Evolutionary conservation across 2,888 invertebrate species (phyloP), one percentile per base, ranked within the genome.

Genomic region (Pachydiplax longipennis): DNA sequence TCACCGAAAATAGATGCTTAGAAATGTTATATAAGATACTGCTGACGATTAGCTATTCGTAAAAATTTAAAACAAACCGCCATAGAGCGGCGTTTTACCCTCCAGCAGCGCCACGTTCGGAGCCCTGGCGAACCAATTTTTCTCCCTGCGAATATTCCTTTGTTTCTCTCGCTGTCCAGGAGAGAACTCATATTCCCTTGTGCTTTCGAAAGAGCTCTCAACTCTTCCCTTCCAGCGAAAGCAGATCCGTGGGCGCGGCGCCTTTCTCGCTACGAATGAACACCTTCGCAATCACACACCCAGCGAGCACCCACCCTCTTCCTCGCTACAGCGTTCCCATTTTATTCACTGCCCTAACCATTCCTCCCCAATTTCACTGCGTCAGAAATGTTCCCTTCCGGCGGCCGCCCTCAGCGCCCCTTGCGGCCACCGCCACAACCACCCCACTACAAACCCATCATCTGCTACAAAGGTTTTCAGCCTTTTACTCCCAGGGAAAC

Each of bases 21-120:
- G n/a, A n/a, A n/a, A n/a, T n/a, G n/a, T n/a, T n/a, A n/a, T n/a
- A n/a, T n/a, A n/a, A n/a, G n/a, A n/a, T n/a, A n/a, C n/a, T n/a
- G n/a, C n/a, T n/a, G n/a, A 65, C 87, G 87, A 87, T 87, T 37
- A 61, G 61, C 61, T 58, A 87, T 87, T 87, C 87, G 37, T 10
- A 82, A 81, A 81, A 81, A 22, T 15, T n/a, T 40, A 44, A 44
- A 44, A 81, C 37, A 31, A 31, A 73, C 25, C 37, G 58, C 35
- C 15, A 13, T 37, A 18, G 15, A n/a, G 37, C 12, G 15, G 37
- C 61, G 37, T 37, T 53, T 53, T 61, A 22, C 61, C 65, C 10
- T 4, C 35, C 10, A 31, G 31, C 15, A 31, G 73, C 58, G 18
- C 35, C 58, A 12, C 83, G 15, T 31, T 58, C 35, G 8, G 25